Percentiles rank a stretch among this genome's conserved stretches.
These are phyloP conservation scores for Urocolius indicus DNA, from an alignment of 2,113 vertebrate genomes.

Conservation along the genomic window DNA sequence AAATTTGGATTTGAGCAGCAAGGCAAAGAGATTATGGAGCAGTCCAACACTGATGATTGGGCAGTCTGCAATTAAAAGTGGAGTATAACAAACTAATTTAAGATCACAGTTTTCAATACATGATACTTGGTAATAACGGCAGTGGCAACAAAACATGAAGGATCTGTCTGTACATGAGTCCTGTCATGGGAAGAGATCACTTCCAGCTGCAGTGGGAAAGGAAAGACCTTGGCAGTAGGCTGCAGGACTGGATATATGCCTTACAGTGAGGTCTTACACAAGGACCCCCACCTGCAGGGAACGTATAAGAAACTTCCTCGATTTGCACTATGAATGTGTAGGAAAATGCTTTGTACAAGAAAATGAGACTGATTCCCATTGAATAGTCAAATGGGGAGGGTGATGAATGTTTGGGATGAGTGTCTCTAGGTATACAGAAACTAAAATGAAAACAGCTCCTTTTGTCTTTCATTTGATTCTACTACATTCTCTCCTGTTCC, in stretches of 20 bases:
- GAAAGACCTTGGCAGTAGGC: neutral
- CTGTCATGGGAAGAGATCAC: neutral
- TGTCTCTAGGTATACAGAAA: neutral
- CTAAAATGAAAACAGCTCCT: neutral
- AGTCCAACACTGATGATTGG: neutral
- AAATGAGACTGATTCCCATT: neutral
- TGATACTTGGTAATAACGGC: neutral
- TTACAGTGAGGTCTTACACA: neutral
- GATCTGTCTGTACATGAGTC: neutral
- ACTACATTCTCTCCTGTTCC: neutral
- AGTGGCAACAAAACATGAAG: neutral
- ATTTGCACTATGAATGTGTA: neutral
- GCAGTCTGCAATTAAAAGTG: neutral
- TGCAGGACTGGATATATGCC: neutral
- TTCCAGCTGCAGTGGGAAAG: neutral
- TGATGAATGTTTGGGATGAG: neutral
- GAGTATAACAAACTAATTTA: neutral
- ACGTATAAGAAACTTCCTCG: accelerated
- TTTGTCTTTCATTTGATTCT: neutral
- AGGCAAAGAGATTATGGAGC: neutral
- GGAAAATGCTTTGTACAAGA: neutral
- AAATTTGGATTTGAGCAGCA: neutral
- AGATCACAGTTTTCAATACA: neutral
- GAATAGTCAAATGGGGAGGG: neutral
- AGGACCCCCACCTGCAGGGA: neutral